A percentile compares a stretch with the other conserved stretches of the same genome.
Conservation (phyloP, 2,113 vertebrate species). For the Prolemur simus region DNA sequence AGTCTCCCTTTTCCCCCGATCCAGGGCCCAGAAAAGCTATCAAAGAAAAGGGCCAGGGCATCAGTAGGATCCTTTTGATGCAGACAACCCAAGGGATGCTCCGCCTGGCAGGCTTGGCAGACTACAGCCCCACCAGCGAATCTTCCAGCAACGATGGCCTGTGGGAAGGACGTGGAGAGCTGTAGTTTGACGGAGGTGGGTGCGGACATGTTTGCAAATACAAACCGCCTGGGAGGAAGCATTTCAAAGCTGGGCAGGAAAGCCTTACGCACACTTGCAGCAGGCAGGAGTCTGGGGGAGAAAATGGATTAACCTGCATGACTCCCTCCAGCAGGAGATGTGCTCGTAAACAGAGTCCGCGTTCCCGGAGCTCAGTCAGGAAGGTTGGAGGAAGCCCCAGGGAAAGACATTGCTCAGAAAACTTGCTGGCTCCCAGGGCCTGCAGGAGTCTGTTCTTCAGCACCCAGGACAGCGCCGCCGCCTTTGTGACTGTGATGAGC, state of each 20-base stretch:
- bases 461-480: not conserved
- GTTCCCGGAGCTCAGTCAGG: not conserved
- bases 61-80: not conserved
- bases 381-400: not conserved
- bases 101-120: not conserved
- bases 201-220: not conserved
- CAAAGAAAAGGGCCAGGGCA: no score
- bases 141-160: not conserved
- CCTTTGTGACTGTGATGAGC: not conserved
- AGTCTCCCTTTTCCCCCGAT: fast-evolving
- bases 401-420: not conserved
- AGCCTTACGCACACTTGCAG: not conserved
- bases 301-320: not conserved
- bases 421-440: not conserved
- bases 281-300: not conserved
- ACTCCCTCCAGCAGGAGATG: not conserved
- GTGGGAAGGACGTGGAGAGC: not conserved
- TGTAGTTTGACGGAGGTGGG: not conserved
- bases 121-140: not conserved
- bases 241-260: not conserved
- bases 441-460: not conserved
- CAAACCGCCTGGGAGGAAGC: not conserved
- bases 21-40: not conserved
- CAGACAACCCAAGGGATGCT: not conserved
- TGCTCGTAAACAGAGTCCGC: not conserved